Evolutionary conservation across 2,113 vertebrate genomes (phyloP), one percentile per base, ranked within the genome.

Genomic region (Proterorhinus semilunaris): DNA sequence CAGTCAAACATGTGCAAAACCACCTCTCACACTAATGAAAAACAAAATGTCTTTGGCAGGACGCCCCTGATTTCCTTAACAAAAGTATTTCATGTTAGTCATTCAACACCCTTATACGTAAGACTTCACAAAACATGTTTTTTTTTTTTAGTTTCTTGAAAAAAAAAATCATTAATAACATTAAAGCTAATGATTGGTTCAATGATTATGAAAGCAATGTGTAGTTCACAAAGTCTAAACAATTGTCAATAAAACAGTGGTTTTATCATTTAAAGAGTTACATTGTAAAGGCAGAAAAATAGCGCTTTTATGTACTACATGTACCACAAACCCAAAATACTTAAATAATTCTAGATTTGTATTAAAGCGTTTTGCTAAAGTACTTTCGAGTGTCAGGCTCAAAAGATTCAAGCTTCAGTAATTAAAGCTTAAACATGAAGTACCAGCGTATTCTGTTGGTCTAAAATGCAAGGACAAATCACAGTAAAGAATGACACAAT

Each of bases 41-140:
- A 81, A 76, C 85, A 69, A 79, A 44, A 16, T 51, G 52, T 89
- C 87, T 91, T 90, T 88, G 86, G 88, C 78, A 47, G 80, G 75
- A 83, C 71, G 80, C 72, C 74, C 77, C 80, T 84, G 75, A 85
- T 76, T 69, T 67, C 54, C 61, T 75, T 80, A 74, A 76, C 69
- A 81, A 59, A 59, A 70, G 58, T 50, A 62, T 55, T 68, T 54
- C 70, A 47, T 65, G 75, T 85, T 83, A 82, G 79, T 85, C 2
- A 78, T 65, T 74, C n/a, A 72, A 79, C 84, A 65, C 77, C 75
- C 79, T 84, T 70, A 78, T 47, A 82, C 42, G 57, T n/a, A n/a
- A n/a, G n/a, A n/a, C 61, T 50, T 77, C 61, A 77, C 55, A 58
- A 78, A 54, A 66, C 75, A 64, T 74, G 42, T 69, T 36, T 36